Base-by-base conservation (phyloP, 2,797 vertebrate species). In the Craterocephalus amniculus region DNA sequence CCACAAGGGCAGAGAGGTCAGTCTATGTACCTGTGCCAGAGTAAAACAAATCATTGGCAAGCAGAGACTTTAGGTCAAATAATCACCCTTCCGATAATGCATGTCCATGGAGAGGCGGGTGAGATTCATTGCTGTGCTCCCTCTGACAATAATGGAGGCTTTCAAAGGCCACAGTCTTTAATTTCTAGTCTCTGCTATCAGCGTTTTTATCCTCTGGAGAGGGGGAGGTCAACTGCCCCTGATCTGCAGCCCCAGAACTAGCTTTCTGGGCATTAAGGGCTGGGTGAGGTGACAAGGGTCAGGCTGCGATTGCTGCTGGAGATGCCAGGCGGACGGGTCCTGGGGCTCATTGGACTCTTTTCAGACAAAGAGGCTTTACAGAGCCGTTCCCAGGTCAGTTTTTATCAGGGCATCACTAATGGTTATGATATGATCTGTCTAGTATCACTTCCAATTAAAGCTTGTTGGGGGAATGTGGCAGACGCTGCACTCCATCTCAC, bases 391-490 rank as follows among this genome's bases (percentile, higher is more conserved):
- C 72, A 74, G 90, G 88, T 92, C 90, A 88, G 79, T 79, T 79
- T 64, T 86, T 93, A 93, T 94, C 93, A 81, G 89, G 86, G 80
- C 90, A 93, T 93, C 91, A 75, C 88, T 89, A 91, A 91, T 92
- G 90, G 88, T 92, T 92, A 92, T 93, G 91, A 94, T 93, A 94
- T 93, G 89, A 93, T 92, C 92, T 91, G 88, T 92, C 92, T 89
- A 83, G 87, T 88, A 94, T 94, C 91, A 89, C 87, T 87, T 89
- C 89, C 88, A 93, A 94, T 94, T 93, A 93, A 89, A 88, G 85
- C 76, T 78, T 49, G 87, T 84, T 75, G 76, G 48, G 76, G 87
- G 89, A 88, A 89, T 89, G 80, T 64, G 78, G 86, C 72, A 56
- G 72, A 55, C 61, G 22, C 78, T 58, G 69, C 70, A 62, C 61